phyloP scores from a whole-genome alignment of 2,797 vertebrate species.

The Pseudocheirus occidentalis region DNA sequence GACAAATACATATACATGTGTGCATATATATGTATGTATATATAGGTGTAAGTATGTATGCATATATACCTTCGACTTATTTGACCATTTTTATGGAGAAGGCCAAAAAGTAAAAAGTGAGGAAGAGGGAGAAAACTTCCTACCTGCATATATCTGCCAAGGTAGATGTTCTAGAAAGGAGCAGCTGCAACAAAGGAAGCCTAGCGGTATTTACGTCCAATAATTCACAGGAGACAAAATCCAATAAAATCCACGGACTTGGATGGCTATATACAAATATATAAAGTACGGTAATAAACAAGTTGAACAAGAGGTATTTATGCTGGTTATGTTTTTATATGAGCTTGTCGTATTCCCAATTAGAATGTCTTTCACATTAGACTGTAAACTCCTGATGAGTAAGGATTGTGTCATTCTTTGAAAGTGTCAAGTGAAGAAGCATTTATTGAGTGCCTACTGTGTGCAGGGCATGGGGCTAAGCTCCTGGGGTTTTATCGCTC shows the following conservation, averaged over 20 bases:
- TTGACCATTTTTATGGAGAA: neutral
- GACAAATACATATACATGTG: neutral
- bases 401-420: neutral
- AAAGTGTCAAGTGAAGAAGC: neutral
- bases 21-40: neutral
- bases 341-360: neutral
- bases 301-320: neutral
- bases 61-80: neutral
- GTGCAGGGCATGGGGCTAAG: neutral
- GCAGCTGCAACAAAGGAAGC: neutral
- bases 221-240: conserved; percentile 4
- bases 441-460: neutral
- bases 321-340: neutral
- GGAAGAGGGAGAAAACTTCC: neutral
- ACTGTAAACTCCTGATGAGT: neutral
- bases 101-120: neutral
- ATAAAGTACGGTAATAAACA: neutral
- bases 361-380: neutral
- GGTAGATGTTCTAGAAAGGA: neutral
- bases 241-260: neutral
- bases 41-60: neutral
- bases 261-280: neutral
- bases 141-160: neutral
- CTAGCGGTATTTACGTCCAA: neutral
- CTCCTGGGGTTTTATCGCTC: neutral